These are phyloP conservation scores for Papilio glaucus DNA, from an alignment of 1,140 invertebrate genomes.

Conservation along the genomic window DNA sequence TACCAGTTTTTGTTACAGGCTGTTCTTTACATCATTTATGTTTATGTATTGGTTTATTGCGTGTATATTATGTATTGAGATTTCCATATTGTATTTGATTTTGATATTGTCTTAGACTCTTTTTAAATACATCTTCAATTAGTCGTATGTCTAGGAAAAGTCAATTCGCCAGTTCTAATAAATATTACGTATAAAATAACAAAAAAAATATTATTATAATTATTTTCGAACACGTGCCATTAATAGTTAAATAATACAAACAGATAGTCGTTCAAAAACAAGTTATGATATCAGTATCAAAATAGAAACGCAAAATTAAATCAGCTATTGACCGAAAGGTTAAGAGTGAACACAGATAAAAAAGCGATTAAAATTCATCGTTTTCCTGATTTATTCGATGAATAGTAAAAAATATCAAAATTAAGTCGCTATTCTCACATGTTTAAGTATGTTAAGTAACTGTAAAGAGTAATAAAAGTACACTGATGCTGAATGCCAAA, in stretches of 20 bases:
- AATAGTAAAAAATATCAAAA: not conserved
- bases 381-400: not conserved
- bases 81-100: too few species aligned
- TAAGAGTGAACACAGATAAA: constrained; percentile 17
- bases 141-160: too few species aligned
- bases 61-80: too few species aligned
- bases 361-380: not conserved
- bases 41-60: too few species aligned
- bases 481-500: not conserved
- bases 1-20: too few species aligned
- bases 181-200: not conserved
- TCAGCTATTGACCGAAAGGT: constrained; percentile 29
- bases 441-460: not conserved
- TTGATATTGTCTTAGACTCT: too few species aligned
- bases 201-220: not conserved
- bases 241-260: not conserved
- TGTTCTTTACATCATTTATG: too few species aligned
- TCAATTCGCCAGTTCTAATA: too few species aligned
- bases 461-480: not conserved
- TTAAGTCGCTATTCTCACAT: not conserved
- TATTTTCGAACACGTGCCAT: not conserved
- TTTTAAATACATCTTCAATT: too few species aligned
- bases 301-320: constrained; percentile 24
- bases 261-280: not conserved
- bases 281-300: not conserved